Base-by-base conservation (phyloP, 2,113 vertebrate genomes). In the Prietella phreatophila region DNA sequence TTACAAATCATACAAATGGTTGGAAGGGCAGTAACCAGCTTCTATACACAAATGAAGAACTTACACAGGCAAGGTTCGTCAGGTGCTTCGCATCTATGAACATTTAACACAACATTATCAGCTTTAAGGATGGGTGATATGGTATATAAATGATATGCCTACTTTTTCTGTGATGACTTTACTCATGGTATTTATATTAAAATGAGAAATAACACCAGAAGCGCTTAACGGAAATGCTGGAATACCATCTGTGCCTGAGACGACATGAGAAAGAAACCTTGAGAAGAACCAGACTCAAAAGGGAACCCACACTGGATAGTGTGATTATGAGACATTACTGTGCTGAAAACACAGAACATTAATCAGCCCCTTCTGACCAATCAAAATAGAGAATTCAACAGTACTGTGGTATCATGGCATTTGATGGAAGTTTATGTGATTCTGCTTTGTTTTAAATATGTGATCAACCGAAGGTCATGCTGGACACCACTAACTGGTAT, bases 41-140 rank as follows among this genome's bases (percentile, higher is more conserved):
- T 36, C 11, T 5, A n/a, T 15, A 78, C 22, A 78, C 76, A 30
- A 30, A 33, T 30, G n/a, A 55, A 6, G 3, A 5, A 80, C 53
- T 30, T 55, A 36, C 27, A 58, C 53, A 1, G 79, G 27, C n/a
- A 58, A 11, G 53, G 17, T 22, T 58, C n/a, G 36, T 5, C 17
- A 81, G 33, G 56, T 82, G 33, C 80, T 82, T 82, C 33, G 27
- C 80, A 82, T 82, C 80, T 82, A 61, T 14, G 25, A 82, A 25
- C 30, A 82, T 1, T 58, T 9, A 79, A 79, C 75, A 50, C n/a
- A 55, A 39, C 67, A 60, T 11, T 0, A 53, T 8, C 42, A 80
- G 39, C 61, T 30, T 86, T 85, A 78, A 56, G 55, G 71, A 56
- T 76, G 39, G 73, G 17, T 8, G 58, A 79, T 50, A 22, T 61